Percentiles rank a stretch among this genome's conserved stretches.
Evolutionary conservation across 1,140 invertebrate genomes (phyloP).

Genomic region (Tyrophagus putrescentiae): DNA sequence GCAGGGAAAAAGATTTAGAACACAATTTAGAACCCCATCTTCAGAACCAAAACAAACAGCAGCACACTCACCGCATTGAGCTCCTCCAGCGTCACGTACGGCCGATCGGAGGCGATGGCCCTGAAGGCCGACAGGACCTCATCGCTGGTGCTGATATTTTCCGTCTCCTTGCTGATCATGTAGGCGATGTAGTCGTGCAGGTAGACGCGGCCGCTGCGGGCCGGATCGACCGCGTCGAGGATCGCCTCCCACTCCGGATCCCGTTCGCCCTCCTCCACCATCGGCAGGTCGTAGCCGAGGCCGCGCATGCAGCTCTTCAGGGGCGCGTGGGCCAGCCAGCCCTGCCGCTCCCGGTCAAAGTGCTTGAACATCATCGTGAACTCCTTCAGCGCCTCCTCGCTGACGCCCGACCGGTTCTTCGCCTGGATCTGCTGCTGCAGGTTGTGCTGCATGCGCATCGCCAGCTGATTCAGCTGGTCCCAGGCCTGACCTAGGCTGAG

Average conservation of each 20-base stretch:
- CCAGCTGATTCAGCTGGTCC: constrained; percentile 97
- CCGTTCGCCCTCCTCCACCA: constrained; percentile 97
- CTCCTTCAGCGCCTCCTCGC: constrained; percentile 94
- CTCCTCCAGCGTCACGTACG: constrained; percentile 96
- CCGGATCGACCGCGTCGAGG: constrained; percentile 74
- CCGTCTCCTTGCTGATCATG: constrained; percentile 99
- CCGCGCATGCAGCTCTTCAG: constrained; percentile 97
- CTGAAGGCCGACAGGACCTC: constrained; percentile 99
- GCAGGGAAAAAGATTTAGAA: constrained; percentile 34
- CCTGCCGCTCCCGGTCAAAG: constrained; percentile 96
- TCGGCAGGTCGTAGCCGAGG: constrained; percentile 93
- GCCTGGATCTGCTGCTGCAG: constrained; percentile 96
- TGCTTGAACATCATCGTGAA: constrained; percentile 99
- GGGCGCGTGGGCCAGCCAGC: constrained; percentile 89
- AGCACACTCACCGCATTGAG: constrained; percentile 78
- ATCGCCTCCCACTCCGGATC: constrained; percentile 98
- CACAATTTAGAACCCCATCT: too few relatives aligned
- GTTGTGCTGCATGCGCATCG: constrained; percentile 99
- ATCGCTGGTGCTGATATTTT: constrained; percentile 96
- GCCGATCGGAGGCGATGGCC: constrained; percentile 81
- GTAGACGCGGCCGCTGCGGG: constrained; percentile 85
- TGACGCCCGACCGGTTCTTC: constrained; percentile 89
- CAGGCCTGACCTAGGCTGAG: constrained; percentile 95
- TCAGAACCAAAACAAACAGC: neutral
- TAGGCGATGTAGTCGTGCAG: constrained; percentile 99